phyloP scores from a whole-genome alignment of 2,888 invertebrate species.

The Aspidiotus rigidus region DNA sequence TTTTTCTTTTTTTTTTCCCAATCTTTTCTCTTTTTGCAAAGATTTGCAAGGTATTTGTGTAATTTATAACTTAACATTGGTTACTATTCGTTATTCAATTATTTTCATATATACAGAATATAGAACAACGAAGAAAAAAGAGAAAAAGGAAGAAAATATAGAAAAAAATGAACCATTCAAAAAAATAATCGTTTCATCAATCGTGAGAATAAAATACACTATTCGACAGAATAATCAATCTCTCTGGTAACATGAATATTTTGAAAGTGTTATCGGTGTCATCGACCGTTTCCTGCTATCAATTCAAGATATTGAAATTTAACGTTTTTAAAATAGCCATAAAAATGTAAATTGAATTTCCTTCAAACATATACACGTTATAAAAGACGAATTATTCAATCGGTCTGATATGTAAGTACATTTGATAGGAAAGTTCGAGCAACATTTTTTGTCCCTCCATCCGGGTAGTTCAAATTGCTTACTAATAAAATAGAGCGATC shows the following conservation, averaged over 20 bases:
- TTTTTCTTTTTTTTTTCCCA: background rate
- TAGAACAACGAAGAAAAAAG: conserved; percentile 7
- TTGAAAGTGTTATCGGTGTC: too few relatives aligned
- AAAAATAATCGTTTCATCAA: background rate
- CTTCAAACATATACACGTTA: background rate
- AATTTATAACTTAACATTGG: conserved; percentile 15
- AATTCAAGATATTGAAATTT: too few relatives aligned
- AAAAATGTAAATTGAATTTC: too few relatives aligned
- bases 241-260: too few relatives aligned
- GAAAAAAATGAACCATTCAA: background rate
- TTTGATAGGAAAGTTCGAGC: too few relatives aligned
- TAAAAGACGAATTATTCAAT: background rate
- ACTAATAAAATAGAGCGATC: too few relatives aligned
- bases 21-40: too few relatives aligned
- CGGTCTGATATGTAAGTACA: too few relatives aligned
- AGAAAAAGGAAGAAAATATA: background rate
- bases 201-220: background rate
- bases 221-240: background rate
- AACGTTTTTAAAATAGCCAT: too few relatives aligned
- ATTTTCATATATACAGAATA: conserved; percentile 17
- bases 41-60: background rate
- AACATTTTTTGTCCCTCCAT: too few relatives aligned
- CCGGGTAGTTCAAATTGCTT: too few relatives aligned
- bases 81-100: conserved; percentile 17
- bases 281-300: too few relatives aligned